phyloP scores from a whole-genome alignment of 2,113 vertebrate genomes.

The Sturnus vulgaris region DNA sequence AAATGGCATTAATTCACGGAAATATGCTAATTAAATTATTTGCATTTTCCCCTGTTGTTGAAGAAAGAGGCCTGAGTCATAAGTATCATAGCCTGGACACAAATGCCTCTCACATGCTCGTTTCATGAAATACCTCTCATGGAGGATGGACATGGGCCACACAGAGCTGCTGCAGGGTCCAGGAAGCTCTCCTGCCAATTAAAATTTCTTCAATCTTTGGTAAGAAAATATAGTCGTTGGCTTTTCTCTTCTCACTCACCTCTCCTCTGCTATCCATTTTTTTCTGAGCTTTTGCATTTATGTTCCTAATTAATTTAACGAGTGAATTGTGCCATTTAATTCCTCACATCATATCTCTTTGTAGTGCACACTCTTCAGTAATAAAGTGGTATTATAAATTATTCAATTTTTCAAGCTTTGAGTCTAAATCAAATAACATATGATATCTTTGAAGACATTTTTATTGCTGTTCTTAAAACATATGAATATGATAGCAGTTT shows the following conservation, averaged over 20 bases:
- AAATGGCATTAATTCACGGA: constrained; percentile 43
- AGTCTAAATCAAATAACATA: constrained; percentile 56
- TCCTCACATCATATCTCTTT: constrained; percentile 20
- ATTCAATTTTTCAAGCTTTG: constrained; percentile 48
- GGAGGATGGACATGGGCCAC: background rate
- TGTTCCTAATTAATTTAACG: constrained; percentile 67
- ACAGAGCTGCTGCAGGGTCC: background rate
- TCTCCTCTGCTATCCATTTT: background rate
- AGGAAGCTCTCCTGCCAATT: background rate
- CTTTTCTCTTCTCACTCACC: background rate
- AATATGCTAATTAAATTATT: constrained; percentile 62
- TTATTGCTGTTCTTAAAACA: constrained; percentile 32
- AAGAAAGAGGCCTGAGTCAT: background rate
- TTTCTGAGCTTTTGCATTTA: constrained; percentile 35
- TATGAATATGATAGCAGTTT: constrained; percentile 10
- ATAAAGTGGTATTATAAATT: constrained; percentile 37
- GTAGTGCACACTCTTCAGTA: constrained; percentile 12
- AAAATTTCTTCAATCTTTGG: background rate
- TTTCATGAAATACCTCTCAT: background rate
- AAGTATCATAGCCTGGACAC: background rate
- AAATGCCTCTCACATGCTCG: background rate
- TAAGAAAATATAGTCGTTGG: background rate
- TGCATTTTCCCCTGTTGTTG: constrained; percentile 38
- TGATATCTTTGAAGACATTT: constrained; percentile 14
- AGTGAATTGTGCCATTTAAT: constrained; percentile 53